Evolutionary conservation across 2,797 vertebrate species (phyloP).

Genomic region (Rhinella marina): DNA sequence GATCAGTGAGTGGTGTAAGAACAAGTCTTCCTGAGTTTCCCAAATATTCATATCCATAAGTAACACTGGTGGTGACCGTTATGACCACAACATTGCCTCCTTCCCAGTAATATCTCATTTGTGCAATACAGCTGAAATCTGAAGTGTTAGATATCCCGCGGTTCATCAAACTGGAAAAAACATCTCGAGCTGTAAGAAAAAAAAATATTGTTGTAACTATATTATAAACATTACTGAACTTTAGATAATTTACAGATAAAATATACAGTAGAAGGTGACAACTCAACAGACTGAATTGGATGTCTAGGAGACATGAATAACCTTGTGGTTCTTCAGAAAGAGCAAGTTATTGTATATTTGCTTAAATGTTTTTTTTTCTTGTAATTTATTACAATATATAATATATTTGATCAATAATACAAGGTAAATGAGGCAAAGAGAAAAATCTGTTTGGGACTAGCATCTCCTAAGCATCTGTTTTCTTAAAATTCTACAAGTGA

Average conservation of each 20-base stretch:
- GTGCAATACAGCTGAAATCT: conserved; percentile 62
- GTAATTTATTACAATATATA: too few species aligned
- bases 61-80: conserved; percentile 61
- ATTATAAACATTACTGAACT: background rate
- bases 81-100: conserved; percentile 52
- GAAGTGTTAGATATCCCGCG: conserved; percentile 20
- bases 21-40: conserved; percentile 64
- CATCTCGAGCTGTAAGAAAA: conserved; percentile 61
- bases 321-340: background rate
- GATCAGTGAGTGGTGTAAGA: conserved; percentile 65
- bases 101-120: conserved; percentile 64
- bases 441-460: too few species aligned
- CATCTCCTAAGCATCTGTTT: too few species aligned
- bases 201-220: background rate
- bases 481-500: too few species aligned
- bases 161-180: conserved; percentile 52
- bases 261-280: background rate
- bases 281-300: background rate
- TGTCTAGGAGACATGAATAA: background rate
- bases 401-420: too few species aligned
- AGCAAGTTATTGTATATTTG: too few species aligned
- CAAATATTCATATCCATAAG: conserved; percentile 65
- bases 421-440: too few species aligned
- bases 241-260: background rate
- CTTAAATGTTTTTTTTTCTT: too few species aligned